Conservation (phyloP, 2,113 vertebrate species). For the Caretta caretta region DNA sequence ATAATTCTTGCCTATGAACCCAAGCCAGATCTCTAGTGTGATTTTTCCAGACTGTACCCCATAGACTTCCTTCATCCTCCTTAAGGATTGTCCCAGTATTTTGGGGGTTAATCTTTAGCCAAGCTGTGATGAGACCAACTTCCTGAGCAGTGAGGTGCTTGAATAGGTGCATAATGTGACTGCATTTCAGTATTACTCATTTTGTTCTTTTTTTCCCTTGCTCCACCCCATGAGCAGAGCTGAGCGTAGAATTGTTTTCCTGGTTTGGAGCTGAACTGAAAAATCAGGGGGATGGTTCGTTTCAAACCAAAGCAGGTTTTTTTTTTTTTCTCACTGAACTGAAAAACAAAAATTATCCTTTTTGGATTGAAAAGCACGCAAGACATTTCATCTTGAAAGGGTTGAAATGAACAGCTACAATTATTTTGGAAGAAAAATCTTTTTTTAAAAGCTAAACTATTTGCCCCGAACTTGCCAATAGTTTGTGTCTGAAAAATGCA, state of each 20-base stretch:
- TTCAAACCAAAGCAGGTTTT: background rate
- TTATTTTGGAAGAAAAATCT: background rate
- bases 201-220: background rate
- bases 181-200: background rate
- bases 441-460: background rate
- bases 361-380: background rate
- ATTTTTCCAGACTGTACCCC: background rate
- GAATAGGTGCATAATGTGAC: background rate
- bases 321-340: background rate
- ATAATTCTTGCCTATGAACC: background rate
- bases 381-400: background rate
- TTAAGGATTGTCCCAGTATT: background rate
- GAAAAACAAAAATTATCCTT: background rate
- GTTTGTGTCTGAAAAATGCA: background rate
- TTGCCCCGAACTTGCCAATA: background rate
- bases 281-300: background rate
- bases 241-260: background rate
- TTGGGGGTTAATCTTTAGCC: background rate
- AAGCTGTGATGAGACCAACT: background rate
- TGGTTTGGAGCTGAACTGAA: background rate
- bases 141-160: background rate
- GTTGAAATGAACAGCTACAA: background rate
- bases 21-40: background rate
- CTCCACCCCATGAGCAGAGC: background rate
- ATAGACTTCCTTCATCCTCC: background rate